Base-by-base conservation (phyloP, 2,113 vertebrate genomes). In the Clupea harengus region DNA sequence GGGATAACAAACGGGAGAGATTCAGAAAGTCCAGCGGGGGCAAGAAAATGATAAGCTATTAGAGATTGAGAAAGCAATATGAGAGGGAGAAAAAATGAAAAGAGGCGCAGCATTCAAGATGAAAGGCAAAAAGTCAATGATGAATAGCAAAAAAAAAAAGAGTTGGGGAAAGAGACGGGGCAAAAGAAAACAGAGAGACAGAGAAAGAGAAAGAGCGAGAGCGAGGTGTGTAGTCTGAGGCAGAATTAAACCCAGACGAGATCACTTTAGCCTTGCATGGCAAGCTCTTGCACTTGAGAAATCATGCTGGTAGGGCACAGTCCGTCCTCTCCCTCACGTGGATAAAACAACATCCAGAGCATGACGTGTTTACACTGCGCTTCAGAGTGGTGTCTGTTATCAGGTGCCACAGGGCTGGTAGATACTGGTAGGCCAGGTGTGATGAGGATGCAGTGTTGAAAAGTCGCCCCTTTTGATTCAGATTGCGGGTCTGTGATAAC, bases 371-470 rank as follows among this genome's bases (percentile, higher is more conserved):
- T 75, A 80, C 11, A 60, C 72, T 72, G 54, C 18, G 72, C 86
- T 83, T 78, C 54, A 32, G 72, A 84, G 72, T 28, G 28, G 46
- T 83, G 32, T 67, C 46, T 82, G 39, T 85, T 78, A 82, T 75
- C 25, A 81, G n/a, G 64, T n/a, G 81, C 28, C 60, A 49, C 47
- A 10, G 4, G 45, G 46, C 32, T 45, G 67, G 72, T 3, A 82
- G 44, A 72, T 57, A 49, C 81, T 60, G 81, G 82, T 52, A 75
- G 83, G 75, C 81, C 83, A 84, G 86, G 86, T 84, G 86, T 82
- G 86, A 82, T n/a, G 86, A 45, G 84, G 80, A 75, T 84, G 72
- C 45, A 82, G 83, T 75, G 20, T 84, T 49, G 72, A 81, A 54
- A 75, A 83, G 75, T 45, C 18, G n/a, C 28, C 52, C 18, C 13